Conservation (phyloP, 2,888 invertebrate species). For the Neelides folsomi region DNA sequence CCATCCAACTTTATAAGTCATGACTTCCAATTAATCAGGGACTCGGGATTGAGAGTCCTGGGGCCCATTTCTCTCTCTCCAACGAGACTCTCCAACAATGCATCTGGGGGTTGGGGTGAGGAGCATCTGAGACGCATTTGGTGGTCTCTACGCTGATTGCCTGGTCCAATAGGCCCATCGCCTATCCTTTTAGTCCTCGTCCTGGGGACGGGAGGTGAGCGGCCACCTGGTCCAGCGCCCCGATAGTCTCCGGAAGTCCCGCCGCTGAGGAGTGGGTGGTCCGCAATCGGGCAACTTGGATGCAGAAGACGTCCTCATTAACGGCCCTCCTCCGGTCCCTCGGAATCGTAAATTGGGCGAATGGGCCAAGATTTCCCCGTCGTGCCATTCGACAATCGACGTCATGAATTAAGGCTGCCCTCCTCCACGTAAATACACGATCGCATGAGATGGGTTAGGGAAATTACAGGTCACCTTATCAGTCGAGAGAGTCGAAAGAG, state of each 20-base stretch:
- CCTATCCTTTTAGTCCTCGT: constrained; percentile 8
- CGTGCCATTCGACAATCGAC: constrained; percentile 14
- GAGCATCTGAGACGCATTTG: constrained; percentile 13
- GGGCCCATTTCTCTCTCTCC: constrained; percentile 1
- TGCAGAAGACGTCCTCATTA: constrained; percentile 21
- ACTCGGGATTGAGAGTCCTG: constrained; percentile 7
- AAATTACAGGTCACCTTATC: constrained; percentile 33
- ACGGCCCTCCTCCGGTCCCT: constrained; percentile 3
- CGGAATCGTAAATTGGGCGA: constrained; percentile 6
- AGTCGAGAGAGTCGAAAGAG: constrained; percentile 3
- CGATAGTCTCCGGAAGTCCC: background rate
- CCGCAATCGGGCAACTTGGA: constrained; percentile 20
- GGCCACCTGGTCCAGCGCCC: background rate
- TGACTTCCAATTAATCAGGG: constrained; percentile 16
- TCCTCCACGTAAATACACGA: constrained; percentile 19
- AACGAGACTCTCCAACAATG: background rate
- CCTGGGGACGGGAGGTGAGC: background rate
- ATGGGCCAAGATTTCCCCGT: background rate
- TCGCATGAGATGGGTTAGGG: constrained; percentile 21
- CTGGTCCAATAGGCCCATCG: constrained; percentile 8
- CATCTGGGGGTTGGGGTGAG: background rate
- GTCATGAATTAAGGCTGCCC: constrained; percentile 26
- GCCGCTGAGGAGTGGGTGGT: constrained; percentile 8
- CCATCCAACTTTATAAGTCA: constrained; percentile 16
- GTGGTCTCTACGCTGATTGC: constrained; percentile 18